A percentile compares a stretch with the other conserved stretches of the same genome.
Evolutionary conservation across 2,797 vertebrate species (phyloP).

Genomic region (Rallus crepitans): DNA sequence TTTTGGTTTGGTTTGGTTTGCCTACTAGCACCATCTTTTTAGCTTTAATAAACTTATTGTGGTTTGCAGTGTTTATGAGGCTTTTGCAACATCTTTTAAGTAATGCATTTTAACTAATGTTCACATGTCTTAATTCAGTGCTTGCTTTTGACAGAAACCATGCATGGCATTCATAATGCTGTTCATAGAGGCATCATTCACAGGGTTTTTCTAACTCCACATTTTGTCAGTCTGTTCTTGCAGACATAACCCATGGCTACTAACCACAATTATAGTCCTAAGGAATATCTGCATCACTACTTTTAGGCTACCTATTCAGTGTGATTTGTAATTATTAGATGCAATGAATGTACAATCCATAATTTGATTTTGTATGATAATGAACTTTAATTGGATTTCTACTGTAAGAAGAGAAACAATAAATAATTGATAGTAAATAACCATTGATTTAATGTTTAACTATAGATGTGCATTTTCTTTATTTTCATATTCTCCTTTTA

Average conservation of each 20-base stretch:
- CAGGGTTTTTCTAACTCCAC: background rate
- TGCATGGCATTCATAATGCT: background rate
- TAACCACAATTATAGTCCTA: background rate
- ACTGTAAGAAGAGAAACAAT: background rate
- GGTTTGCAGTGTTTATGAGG: background rate
- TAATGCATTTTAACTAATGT: background rate
- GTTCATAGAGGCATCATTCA: background rate
- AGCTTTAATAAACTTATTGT: background rate
- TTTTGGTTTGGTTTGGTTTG: background rate
- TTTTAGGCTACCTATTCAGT: rapidly evolving
- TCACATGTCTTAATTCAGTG: background rate
- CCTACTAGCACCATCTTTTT: background rate
- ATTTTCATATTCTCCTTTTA: background rate
- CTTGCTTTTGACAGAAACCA: background rate
- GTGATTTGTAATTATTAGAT: background rate
- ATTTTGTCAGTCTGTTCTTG: background rate
- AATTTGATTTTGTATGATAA: background rate
- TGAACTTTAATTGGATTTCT: background rate
- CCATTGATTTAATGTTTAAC: background rate
- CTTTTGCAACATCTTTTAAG: background rate
- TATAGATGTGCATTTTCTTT: background rate
- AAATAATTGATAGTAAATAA: background rate
- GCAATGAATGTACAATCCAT: background rate
- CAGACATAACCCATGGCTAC: background rate
- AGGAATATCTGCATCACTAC: background rate